Evolutionary conservation across 2,888 invertebrate genomes (phyloP).

Genomic region (Teinopalpus imperialis): DNA sequence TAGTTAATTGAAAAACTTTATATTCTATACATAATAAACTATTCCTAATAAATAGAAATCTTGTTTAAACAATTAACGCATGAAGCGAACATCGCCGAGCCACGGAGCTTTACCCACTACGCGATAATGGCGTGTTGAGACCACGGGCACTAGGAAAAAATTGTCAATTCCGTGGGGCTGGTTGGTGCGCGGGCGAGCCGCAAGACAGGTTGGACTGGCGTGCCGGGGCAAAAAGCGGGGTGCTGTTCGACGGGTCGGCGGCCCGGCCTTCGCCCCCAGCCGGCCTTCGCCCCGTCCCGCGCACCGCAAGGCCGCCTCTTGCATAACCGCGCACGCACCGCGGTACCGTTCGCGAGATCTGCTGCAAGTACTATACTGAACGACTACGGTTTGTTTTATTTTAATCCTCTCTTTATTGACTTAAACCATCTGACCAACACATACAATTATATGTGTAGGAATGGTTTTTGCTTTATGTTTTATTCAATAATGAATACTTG

Average conservation of each 20-base stretch:
- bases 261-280: slow-evolving; percentile 45
- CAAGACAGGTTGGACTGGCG: slow-evolving; percentile 29
- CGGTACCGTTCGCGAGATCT: slow-evolving; percentile 61
- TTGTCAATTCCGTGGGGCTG: slow-evolving; percentile 26
- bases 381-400: slow-evolving; percentile 27
- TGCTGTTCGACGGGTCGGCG: slow-evolving; percentile 50
- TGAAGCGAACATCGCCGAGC: not conserved
- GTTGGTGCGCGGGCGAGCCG: slow-evolving; percentile 16
- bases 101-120: not conserved
- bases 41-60: too few species aligned
- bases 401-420: not conserved
- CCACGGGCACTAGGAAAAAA: slow-evolving; percentile 29
- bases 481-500: too few species aligned
- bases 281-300: slow-evolving; percentile 65
- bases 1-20: too few species aligned
- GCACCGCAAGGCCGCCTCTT: slow-evolving; percentile 71
- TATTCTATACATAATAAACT: too few species aligned
- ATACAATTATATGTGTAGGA: too few species aligned
- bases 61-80: too few species aligned
- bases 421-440: too few species aligned
- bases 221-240: slow-evolving; percentile 41
- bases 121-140: slow-evolving; percentile 17
- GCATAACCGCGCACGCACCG: slow-evolving; percentile 67
- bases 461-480: too few species aligned
- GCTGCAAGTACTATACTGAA: slow-evolving; percentile 31